Conservation (phyloP, 1,140 invertebrate genomes). For the Nephila pilipes region DNA sequence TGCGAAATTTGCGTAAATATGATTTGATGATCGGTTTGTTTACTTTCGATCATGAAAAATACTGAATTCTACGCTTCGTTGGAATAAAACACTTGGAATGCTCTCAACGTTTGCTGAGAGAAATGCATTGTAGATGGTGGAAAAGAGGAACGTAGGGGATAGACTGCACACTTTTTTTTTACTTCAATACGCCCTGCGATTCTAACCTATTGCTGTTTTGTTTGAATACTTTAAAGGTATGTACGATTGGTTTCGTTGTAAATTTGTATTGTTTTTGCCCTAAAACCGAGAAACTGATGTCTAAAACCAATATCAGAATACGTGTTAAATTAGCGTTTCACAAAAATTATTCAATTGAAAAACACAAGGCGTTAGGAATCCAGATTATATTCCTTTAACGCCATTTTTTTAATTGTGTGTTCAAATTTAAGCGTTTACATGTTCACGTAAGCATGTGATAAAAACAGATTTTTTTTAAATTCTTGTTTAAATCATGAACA, state of each 20-base stretch:
- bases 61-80: background rate
- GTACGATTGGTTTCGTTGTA: conserved; percentile 17
- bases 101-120: conserved; percentile 9
- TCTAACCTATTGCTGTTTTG: background rate
- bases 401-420: background rate
- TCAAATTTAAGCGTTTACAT: background rate
- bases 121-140: background rate
- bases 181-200: background rate
- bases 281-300: background rate
- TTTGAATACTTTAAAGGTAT: conserved; percentile 19
- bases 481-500: background rate
- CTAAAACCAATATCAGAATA: background rate
- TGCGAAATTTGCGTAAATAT: conserved; percentile 46
- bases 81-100: conserved; percentile 10
- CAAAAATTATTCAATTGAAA: conserved; percentile 32
- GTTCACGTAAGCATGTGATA: background rate
- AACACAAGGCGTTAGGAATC: background rate
- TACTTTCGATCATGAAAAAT: conserved; percentile 24
- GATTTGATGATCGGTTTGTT: conserved; percentile 33
- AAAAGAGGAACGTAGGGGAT: background rate
- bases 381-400: background rate
- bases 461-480: background rate
- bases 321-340: background rate
- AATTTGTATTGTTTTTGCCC: conserved; percentile 15
- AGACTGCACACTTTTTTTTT: background rate